Evolutionary conservation across 2,797 vertebrate species (phyloP).

Genomic region (Mionectes olivaceus): DNA sequence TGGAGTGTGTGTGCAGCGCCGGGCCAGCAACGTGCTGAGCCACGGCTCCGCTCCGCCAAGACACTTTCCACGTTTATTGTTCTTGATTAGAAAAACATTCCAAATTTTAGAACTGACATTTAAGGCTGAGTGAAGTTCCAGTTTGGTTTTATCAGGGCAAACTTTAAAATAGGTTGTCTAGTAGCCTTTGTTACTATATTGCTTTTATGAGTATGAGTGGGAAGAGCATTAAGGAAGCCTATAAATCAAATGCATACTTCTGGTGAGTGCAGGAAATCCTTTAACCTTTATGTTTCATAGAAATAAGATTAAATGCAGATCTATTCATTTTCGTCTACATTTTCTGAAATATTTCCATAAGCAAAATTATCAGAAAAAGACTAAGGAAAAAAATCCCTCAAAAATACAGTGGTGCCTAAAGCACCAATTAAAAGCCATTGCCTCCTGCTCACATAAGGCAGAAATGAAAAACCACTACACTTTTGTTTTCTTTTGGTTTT

Average conservation of each 20-base stretch:
- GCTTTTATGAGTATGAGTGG: not conserved
- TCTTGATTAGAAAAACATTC: slow-evolving; percentile 57
- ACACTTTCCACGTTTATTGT: not conserved
- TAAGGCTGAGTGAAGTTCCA: slow-evolving; percentile 41
- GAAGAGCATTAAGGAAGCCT: slow-evolving; percentile 1
- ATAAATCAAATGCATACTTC: slow-evolving; percentile 46
- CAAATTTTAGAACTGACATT: slow-evolving; percentile 34
- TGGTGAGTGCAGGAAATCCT: slow-evolving; percentile 44
- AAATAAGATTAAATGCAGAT: slow-evolving; percentile 19
- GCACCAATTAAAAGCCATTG: not conserved
- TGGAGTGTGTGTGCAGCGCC: not conserved
- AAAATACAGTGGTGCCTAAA: not conserved
- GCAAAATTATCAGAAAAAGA: not conserved
- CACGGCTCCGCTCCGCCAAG: accelerated
- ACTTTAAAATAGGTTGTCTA: slow-evolving; percentile 30
- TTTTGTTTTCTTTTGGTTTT: not conserved
- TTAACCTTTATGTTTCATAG: not conserved
- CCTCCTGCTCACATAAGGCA: not conserved
- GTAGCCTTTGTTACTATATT: slow-evolving; percentile 25
- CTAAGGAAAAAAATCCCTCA: not conserved
- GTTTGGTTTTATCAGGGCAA: slow-evolving; percentile 29
- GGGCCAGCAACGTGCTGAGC: slow-evolving; percentile 8
- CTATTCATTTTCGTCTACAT: not conserved
- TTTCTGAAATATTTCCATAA: slow-evolving; percentile 27
- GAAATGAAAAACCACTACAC: accelerated